A percentile compares a stretch with the other conserved stretches of the same genome.
phyloP scores from a whole-genome alignment of 2,888 invertebrate species.

The Brenthis ino region DNA sequence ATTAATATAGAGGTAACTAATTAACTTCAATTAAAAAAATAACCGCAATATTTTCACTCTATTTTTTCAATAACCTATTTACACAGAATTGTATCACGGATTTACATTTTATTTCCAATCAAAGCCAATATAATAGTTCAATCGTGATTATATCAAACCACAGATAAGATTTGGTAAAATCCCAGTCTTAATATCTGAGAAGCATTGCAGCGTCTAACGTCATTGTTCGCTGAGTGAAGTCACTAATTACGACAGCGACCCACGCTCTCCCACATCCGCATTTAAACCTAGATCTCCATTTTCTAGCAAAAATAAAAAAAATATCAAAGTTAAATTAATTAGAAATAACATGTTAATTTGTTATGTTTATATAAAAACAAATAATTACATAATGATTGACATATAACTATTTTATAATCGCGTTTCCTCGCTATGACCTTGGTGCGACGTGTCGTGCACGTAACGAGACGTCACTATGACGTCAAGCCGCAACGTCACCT shows the following conservation, averaged over 20 bases:
- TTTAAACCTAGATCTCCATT: slow-evolving; percentile 12
- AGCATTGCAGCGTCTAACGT: slow-evolving; percentile 34
- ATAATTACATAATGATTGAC: slow-evolving; percentile 51
- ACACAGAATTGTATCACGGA: slow-evolving; percentile 2
- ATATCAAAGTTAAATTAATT: slow-evolving; percentile 17
- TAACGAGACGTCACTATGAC: slow-evolving; percentile 45
- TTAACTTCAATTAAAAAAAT: slow-evolving; percentile 6
- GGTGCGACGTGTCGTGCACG: slow-evolving; percentile 43
- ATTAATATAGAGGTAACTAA: slow-evolving; percentile 28
- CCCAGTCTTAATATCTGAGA: slow-evolving; percentile 39
- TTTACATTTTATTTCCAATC: slow-evolving; percentile 9
- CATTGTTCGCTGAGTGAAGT: slow-evolving; percentile 37
- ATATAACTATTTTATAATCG: slow-evolving; percentile 54
- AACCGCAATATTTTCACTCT: background rate
- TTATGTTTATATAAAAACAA: slow-evolving; percentile 33
- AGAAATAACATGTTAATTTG: slow-evolving; percentile 13
- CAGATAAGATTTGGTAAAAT: slow-evolving; percentile 39
- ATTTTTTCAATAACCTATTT: slow-evolving; percentile 5
- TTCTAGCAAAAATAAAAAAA: slow-evolving; percentile 1
- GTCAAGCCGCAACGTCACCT: slow-evolving; percentile 39
- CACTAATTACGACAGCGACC: slow-evolving; percentile 39
- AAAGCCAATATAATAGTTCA: slow-evolving; percentile 15
- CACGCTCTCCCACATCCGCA: slow-evolving; percentile 34
- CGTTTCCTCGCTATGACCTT: slow-evolving; percentile 57
- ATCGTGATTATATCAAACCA: slow-evolving; percentile 37